Evolutionary conservation across 2,888 invertebrate species (phyloP).

Genomic region (Steinernema hermaphroditum): DNA sequence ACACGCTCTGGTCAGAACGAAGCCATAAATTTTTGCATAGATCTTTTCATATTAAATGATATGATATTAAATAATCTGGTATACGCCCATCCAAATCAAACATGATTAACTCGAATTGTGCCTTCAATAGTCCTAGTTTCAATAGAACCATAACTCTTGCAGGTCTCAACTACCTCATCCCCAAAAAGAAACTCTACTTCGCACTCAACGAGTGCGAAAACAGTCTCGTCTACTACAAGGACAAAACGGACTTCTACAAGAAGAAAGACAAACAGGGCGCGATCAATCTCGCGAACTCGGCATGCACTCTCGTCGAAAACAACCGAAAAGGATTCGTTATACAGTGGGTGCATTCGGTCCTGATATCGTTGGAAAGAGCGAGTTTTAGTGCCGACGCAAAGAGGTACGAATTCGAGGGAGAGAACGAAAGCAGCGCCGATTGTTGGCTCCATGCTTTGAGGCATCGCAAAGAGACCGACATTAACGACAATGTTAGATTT

Average conservation of each 20-base stretch:
- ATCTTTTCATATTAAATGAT: too few relatives aligned
- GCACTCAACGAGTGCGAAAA: conserved; percentile 58
- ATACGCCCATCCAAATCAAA: too few relatives aligned
- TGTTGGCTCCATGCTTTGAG: conserved; percentile 70
- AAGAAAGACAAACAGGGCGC: conserved; percentile 44
- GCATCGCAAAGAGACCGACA: conserved; percentile 53
- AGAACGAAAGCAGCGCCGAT: conserved; percentile 70
- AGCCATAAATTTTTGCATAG: too few relatives aligned
- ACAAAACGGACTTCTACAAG: conserved; percentile 53
- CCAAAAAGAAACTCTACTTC: conserved; percentile 56
- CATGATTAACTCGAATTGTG: too few relatives aligned
- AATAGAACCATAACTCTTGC: too few relatives aligned
- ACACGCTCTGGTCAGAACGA: too few relatives aligned
- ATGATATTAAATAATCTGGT: too few relatives aligned
- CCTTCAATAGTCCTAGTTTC: too few relatives aligned
- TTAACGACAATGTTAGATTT: conserved; percentile 32
- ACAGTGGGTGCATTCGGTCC: conserved; percentile 47
- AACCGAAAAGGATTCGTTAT: conserved; percentile 53
- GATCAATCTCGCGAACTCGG: conserved; percentile 47
- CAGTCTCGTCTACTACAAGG: conserved; percentile 55
- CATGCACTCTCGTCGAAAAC: conserved; percentile 51
- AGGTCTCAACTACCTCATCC: conserved; percentile 34
- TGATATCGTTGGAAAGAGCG: background rate
- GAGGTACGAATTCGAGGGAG: conserved; percentile 67
- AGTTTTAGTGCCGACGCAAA: conserved; percentile 56